These are phyloP conservation scores for Campodea augens DNA, from an alignment of 1,140 invertebrate species.

Conservation along the genomic window DNA sequence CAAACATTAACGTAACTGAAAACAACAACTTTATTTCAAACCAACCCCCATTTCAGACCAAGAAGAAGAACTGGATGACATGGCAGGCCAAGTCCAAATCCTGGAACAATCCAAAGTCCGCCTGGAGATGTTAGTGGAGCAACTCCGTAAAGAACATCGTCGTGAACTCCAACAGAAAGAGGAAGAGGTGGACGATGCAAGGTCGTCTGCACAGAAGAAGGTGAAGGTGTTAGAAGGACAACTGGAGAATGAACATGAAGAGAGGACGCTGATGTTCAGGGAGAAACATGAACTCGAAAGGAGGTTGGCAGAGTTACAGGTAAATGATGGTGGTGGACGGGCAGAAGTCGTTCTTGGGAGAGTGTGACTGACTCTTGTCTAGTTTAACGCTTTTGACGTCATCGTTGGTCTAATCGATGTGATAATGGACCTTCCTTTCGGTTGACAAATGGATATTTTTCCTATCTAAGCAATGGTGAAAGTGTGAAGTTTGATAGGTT, in stretches of 20 bases:
- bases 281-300: slow-evolving; percentile 83
- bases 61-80: slow-evolving; percentile 85
- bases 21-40: too few species aligned
- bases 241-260: slow-evolving; percentile 79
- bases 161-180: slow-evolving; percentile 74
- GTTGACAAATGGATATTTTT: too few species aligned
- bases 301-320: slow-evolving; percentile 52
- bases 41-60: too few species aligned
- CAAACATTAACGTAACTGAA: too few species aligned
- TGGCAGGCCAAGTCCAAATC: slow-evolving; percentile 64
- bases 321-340: slow-evolving; percentile 29
- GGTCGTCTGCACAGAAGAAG: slow-evolving; percentile 74
- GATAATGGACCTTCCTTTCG: too few species aligned
- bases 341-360: too few species aligned
- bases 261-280: slow-evolving; percentile 60
- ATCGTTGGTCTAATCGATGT: not conserved
- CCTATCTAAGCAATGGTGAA: too few species aligned
- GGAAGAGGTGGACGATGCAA: slow-evolving; percentile 78
- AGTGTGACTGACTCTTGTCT: not conserved
- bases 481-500: too few species aligned
- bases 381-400: not conserved
- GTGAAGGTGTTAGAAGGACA: slow-evolving; percentile 72
- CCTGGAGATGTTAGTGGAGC: slow-evolving; percentile 81
- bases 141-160: slow-evolving; percentile 67
- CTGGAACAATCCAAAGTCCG: slow-evolving; percentile 73